Conservation (phyloP, 2,113 vertebrate species). For the Gambusia holbrooki region DNA sequence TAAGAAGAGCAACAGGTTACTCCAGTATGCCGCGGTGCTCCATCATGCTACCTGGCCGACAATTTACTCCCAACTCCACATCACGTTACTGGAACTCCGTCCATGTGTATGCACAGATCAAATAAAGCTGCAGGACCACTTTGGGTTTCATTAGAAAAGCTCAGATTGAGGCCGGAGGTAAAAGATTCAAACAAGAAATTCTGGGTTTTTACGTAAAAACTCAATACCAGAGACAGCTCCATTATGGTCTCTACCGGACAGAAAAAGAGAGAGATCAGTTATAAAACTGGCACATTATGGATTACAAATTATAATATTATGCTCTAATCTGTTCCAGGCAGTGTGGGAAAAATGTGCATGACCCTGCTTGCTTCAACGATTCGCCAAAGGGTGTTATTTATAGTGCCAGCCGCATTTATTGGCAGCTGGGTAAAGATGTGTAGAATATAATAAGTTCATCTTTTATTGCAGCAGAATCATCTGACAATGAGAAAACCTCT, state of each 20-base stretch:
- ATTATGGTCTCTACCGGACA: constrained; percentile 61
- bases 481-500: no score
- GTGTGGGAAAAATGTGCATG: constrained; percentile 47
- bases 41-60: not conserved
- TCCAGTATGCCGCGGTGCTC: constrained; percentile 6
- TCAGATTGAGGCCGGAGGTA: constrained; percentile 3
- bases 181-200: constrained; percentile 12
- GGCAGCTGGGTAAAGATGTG: not conserved
- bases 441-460: not conserved
- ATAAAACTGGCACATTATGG: constrained; percentile 53
- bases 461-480: no score
- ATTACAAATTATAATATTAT: constrained; percentile 49
- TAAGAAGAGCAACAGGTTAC: constrained; percentile 39
- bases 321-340: constrained; percentile 58
- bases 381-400: constrained; percentile 13
- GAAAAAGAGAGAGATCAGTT: constrained; percentile 62
- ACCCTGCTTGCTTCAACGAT: constrained; percentile 38
- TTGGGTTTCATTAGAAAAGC: constrained; percentile 8
- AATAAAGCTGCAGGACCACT: not conserved
- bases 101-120: not conserved
- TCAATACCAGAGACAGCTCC: constrained; percentile 18
- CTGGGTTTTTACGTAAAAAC: not conserved
- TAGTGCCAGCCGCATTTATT: not conserved
- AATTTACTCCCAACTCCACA: constrained; percentile 12
- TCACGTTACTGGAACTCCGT: constrained; percentile 7